Conservation (phyloP, 2,113 vertebrate genomes). For the Dolichallabes microphthalmus region DNA sequence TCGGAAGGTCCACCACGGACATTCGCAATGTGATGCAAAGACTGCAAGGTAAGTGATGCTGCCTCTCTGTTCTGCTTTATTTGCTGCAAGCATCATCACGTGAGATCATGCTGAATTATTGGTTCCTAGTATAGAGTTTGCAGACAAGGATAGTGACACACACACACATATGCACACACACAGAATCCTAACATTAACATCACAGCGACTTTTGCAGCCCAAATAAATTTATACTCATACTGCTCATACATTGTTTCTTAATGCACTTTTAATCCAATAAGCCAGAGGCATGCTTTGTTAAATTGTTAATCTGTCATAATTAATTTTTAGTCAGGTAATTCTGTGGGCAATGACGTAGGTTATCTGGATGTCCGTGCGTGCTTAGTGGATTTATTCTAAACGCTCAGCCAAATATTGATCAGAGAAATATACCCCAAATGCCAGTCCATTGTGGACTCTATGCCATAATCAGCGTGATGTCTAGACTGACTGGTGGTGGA, state of each 20-base stretch:
- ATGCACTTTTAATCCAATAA: background rate
- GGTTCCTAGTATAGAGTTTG: slow-evolving; percentile 56
- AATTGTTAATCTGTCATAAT: background rate
- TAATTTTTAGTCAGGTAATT: background rate
- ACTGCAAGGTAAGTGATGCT: slow-evolving; percentile 84
- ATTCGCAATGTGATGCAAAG: slow-evolving; percentile 94
- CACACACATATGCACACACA: too few species aligned
- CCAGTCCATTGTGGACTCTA: background rate
- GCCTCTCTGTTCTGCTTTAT: background rate
- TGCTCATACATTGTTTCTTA: background rate
- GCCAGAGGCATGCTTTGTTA: background rate
- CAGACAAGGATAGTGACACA: background rate
- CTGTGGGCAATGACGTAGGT: background rate
- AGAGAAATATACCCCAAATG: background rate
- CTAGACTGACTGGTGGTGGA: background rate
- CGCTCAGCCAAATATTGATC: background rate
- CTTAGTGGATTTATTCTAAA: background rate
- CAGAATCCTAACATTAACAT: background rate
- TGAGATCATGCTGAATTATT: slow-evolving; percentile 68
- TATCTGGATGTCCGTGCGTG: background rate
- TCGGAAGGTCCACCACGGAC: slow-evolving; percentile 74
- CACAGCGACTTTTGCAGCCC: background rate
- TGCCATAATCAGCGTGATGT: slow-evolving; percentile 3
- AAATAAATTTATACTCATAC: background rate
- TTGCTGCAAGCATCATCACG: slow-evolving; percentile 22